Evolutionary conservation across 2,797 vertebrate species (phyloP).

Genomic region (Thamnophis elegans): DNA sequence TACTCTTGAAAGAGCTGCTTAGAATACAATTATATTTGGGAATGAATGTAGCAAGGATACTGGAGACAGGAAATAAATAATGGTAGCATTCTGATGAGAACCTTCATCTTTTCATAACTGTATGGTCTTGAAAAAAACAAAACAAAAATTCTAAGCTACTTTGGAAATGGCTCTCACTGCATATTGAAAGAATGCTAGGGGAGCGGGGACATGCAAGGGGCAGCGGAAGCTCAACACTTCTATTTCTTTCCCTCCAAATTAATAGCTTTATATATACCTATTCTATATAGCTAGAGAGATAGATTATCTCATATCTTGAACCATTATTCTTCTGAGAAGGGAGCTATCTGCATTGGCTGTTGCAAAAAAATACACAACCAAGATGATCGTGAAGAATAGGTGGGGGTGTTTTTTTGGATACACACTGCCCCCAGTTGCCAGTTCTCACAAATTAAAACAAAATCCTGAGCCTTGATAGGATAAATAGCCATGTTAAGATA

Average conservation of each 20-base stretch:
- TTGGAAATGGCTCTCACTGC: neutral
- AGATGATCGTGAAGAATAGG: neutral
- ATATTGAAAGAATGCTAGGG: neutral
- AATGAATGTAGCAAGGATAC: neutral
- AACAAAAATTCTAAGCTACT: neutral
- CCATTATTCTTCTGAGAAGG: neutral
- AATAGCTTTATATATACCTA: neutral
- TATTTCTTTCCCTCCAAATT: neutral
- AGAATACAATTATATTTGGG: neutral
- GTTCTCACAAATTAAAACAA: neutral
- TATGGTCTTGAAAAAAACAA: neutral
- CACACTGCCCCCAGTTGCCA: neutral
- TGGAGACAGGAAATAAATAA: neutral
- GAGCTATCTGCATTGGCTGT: neutral
- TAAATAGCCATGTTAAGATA: too few relatives aligned
- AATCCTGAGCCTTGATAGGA: too few relatives aligned
- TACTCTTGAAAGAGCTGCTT: slow-evolving; percentile 14
- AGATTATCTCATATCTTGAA: neutral
- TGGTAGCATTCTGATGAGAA: neutral
- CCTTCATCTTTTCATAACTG: neutral
- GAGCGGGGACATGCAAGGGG: neutral
- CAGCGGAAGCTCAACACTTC: accelerated
- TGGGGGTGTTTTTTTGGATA: neutral
- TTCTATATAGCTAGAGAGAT: too few relatives aligned
- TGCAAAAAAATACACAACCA: neutral